phyloP scores from a whole-genome alignment of 2,113 vertebrate species.

The Sialia sialis region DNA sequence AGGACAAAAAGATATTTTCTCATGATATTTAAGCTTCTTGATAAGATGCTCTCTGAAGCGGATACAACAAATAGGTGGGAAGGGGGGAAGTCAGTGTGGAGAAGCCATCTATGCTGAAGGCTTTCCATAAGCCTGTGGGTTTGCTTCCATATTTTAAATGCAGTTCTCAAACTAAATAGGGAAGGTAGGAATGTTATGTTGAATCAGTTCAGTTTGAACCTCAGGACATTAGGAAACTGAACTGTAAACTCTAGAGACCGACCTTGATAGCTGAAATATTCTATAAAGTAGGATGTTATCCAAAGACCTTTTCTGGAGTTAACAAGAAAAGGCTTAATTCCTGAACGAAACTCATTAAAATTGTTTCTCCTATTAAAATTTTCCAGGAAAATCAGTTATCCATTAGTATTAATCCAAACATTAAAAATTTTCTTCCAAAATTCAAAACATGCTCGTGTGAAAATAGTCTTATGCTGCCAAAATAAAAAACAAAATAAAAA shows the following conservation, averaged over 20 bases:
- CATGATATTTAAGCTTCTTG: not conserved
- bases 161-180: not conserved
- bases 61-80: not conserved
- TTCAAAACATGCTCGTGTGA: not conserved
- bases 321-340: not conserved
- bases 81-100: not conserved
- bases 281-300: not conserved
- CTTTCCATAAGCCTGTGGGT: not conserved
- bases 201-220: not conserved
- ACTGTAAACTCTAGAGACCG: not conserved
- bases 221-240: not conserved
- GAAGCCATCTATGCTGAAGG: not conserved
- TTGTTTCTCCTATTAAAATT: not conserved
- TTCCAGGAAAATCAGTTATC: not conserved
- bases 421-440: not conserved
- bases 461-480: not conserved
- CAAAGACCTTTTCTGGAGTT: not conserved
- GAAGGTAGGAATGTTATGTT: not conserved
- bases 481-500: not conserved
- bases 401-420: not conserved
- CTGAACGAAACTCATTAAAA: not conserved
- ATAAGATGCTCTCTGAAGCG: not conserved
- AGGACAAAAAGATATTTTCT: not conserved
- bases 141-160: not conserved
- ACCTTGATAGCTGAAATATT: not conserved